Conservation (phyloP, 2,113 vertebrate species). For the Canis aureus region DNA sequence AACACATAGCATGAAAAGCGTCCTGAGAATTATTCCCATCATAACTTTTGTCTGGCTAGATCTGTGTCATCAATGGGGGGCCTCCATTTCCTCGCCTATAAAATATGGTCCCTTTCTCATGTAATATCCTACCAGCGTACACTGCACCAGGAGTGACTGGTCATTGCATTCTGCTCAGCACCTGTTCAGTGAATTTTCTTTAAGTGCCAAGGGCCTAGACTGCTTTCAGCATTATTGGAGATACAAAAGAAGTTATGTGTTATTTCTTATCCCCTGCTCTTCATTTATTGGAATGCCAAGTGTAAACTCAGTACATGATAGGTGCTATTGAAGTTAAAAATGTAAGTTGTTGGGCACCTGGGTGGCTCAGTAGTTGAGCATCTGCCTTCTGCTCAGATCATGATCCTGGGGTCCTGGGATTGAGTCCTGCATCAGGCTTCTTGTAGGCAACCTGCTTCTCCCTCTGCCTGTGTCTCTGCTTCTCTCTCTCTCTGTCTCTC, state of each 20-base stretch:
- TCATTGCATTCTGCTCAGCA: neutral
- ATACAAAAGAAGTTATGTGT: neutral
- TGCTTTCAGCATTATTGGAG: neutral
- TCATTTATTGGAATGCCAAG: neutral
- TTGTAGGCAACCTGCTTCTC: too few species aligned
- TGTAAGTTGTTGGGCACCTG: neutral
- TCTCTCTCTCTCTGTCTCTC: too few species aligned
- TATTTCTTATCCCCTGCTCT: neutral
- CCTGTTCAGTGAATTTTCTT: neutral
- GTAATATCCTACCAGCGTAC: neutral
- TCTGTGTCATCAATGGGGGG: constrained; percentile 39
- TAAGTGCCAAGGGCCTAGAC: neutral
- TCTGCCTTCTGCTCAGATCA: too few species aligned
- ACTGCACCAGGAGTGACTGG: neutral
- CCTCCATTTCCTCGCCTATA: constrained; percentile 51
- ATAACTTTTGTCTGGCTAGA: constrained; percentile 61
- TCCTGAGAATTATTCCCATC: constrained; percentile 55
- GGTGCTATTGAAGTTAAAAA: neutral
- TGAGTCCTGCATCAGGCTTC: too few species aligned
- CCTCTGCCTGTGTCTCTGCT: too few species aligned
- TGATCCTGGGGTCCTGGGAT: too few species aligned
- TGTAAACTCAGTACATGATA: neutral
- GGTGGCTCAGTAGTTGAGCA: too few species aligned
- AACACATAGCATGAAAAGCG: constrained; percentile 53
- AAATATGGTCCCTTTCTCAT: constrained; percentile 17